These are phyloP conservation scores for Phasianus colchicus DNA, from an alignment of 2,113 vertebrate genomes.

Conservation along the genomic window DNA sequence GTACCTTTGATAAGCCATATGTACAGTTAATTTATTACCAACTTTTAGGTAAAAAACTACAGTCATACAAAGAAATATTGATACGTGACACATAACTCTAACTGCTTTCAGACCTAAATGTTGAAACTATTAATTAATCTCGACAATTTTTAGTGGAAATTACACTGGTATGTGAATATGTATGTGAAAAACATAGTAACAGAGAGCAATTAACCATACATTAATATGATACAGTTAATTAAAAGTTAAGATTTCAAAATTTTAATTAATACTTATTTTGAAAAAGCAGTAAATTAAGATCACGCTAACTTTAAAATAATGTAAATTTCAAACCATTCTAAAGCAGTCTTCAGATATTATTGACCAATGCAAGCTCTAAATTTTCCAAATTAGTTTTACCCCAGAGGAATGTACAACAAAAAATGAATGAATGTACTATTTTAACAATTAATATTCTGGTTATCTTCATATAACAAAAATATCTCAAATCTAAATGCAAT, in stretches of 20 bases:
- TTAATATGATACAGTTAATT: not conserved
- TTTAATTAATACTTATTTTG: conserved; percentile 21
- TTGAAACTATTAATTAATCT: not conserved
- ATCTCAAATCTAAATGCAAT: not conserved
- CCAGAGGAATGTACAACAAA: not conserved
- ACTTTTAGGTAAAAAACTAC: not conserved
- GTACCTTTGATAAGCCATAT: not conserved
- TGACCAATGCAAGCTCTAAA: not conserved
- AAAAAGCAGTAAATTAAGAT: not conserved
- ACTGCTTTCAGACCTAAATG: not conserved
- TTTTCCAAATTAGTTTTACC: not conserved
- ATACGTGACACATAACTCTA: not conserved
- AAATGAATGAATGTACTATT: not conserved
- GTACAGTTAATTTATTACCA: not conserved
- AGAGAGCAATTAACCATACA: not conserved
- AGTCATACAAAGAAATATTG: not conserved
- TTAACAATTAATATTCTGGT: not conserved
- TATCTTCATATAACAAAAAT: not conserved
- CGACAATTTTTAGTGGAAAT: not conserved
- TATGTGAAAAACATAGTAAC: not conserved
- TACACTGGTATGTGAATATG: not conserved
- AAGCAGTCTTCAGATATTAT: not conserved
- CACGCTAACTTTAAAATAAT: not conserved
- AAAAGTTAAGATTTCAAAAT: not conserved
- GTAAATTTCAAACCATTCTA: not conserved